Evolutionary conservation across 2,113 vertebrate species (phyloP).

Genomic region (Riparia riparia): DNA sequence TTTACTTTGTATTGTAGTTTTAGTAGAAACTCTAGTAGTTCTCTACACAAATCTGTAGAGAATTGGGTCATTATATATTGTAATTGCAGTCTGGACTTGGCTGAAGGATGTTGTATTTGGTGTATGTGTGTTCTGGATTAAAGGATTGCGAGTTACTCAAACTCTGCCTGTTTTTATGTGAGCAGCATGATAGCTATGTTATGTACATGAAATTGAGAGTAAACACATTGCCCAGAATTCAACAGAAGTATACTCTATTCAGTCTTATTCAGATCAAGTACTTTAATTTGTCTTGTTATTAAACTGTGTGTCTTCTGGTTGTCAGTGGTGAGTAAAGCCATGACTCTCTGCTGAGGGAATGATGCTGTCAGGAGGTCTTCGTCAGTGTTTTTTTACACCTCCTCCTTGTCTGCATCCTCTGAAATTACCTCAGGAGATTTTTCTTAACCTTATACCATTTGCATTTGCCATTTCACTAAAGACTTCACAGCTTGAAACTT

Average conservation of each 20-base stretch:
- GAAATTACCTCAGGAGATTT: background rate
- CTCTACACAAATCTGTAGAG: background rate
- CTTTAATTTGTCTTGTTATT: background rate
- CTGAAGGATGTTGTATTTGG: background rate
- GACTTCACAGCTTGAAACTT: background rate
- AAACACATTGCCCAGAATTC: background rate
- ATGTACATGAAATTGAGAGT: background rate
- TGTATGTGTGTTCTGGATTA: background rate
- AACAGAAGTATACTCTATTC: background rate
- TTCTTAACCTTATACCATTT: background rate
- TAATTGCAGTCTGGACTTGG: background rate
- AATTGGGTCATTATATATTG: background rate
- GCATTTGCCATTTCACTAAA: background rate
- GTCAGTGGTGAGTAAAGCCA: background rate
- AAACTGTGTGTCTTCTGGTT: background rate
- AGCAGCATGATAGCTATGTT: background rate
- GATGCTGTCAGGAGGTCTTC: background rate
- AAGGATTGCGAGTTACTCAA: background rate
- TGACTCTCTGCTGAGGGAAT: background rate
- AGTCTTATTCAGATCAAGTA: background rate
- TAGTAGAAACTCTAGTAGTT: too few species aligned
- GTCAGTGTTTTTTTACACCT: background rate
- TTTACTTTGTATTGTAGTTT: background rate
- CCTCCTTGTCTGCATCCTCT: background rate
- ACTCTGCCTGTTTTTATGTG: background rate